Evolutionary conservation across 2,888 invertebrate genomes (phyloP).

Genomic region (Isotomurus palustris): DNA sequence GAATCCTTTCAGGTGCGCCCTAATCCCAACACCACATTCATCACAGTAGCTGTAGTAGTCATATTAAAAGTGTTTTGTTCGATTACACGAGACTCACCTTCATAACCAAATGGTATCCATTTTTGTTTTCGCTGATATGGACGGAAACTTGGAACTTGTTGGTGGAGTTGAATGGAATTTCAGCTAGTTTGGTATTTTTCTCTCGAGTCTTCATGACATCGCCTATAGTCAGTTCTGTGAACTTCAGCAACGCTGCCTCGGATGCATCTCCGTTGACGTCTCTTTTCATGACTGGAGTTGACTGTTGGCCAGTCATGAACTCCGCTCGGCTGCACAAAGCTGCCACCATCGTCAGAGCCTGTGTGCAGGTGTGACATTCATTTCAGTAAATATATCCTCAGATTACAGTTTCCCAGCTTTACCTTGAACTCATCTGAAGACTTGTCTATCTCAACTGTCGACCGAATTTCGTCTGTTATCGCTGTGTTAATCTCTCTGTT

Average conservation of each 20-base stretch:
- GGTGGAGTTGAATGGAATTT: conserved; percentile 42
- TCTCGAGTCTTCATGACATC: conserved; percentile 34
- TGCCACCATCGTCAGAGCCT: conserved; percentile 53
- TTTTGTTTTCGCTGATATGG: conserved; percentile 18
- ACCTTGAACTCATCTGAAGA: conserved; percentile 30
- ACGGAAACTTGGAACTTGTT: conserved; percentile 41
- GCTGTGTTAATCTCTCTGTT: conserved; percentile 23
- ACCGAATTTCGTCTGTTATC: conserved; percentile 41
- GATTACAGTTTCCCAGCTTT: not conserved
- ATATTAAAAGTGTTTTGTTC: too few relatives aligned
- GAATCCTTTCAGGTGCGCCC: conserved; percentile 33
- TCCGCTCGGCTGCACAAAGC: conserved; percentile 59
- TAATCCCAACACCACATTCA: too few relatives aligned
- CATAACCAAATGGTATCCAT: not conserved
- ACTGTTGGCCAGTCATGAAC: conserved; percentile 56
- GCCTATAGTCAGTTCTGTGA: conserved; percentile 32
- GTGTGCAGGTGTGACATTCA: not conserved
- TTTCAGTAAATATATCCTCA: not conserved
- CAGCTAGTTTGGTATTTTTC: conserved; percentile 38
- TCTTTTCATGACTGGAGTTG: conserved; percentile 53
- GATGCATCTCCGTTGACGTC: conserved; percentile 47
- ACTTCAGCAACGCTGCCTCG: conserved; percentile 38
- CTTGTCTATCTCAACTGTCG: conserved; percentile 24
- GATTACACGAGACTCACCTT: too few relatives aligned
- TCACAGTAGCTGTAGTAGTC: too few relatives aligned